Evolutionary conservation across 2,113 vertebrate genomes (phyloP).

Genomic region (Pituophis catenifer): DNA sequence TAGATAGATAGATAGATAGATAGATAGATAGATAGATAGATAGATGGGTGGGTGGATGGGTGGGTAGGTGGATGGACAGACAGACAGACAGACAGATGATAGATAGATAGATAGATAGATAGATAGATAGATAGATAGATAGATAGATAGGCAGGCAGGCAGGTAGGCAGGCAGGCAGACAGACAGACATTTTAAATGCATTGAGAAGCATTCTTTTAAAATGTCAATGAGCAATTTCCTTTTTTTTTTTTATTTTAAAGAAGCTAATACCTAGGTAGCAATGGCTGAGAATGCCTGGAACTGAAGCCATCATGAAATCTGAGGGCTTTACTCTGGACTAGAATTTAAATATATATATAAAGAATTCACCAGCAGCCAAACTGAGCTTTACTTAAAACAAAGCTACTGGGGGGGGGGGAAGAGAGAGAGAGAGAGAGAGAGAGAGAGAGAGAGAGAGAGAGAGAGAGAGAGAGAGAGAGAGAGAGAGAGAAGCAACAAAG

Average conservation of each 20-base stretch:
- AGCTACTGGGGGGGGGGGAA: not conserved
- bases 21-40: not conserved
- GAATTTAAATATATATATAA: not conserved
- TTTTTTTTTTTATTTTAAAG: not conserved
- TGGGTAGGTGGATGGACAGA: accelerated
- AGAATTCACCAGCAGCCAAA: not conserved
- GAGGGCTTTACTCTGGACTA: not conserved
- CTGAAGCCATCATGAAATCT: not conserved
- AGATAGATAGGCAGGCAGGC: not conserved
- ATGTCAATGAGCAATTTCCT: not conserved
- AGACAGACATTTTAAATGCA: not conserved
- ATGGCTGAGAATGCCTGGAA: not conserved
- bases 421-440: too few species aligned
- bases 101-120: too few species aligned
- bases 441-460: too few species aligned
- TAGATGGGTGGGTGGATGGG: too few species aligned
- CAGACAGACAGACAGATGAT: too few species aligned
- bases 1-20: too few species aligned
- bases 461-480: too few species aligned
- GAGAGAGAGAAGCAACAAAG: not conserved
- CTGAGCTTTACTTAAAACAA: not conserved
- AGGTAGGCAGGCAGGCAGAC: not conserved
- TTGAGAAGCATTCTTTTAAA: not conserved
- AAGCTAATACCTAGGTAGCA: not conserved
- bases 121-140: too few species aligned